Evolutionary conservation across 2,113 vertebrate species (phyloP), one percentile per base, ranked within the genome.

Genomic region (Trematocara stigmaticum): DNA sequence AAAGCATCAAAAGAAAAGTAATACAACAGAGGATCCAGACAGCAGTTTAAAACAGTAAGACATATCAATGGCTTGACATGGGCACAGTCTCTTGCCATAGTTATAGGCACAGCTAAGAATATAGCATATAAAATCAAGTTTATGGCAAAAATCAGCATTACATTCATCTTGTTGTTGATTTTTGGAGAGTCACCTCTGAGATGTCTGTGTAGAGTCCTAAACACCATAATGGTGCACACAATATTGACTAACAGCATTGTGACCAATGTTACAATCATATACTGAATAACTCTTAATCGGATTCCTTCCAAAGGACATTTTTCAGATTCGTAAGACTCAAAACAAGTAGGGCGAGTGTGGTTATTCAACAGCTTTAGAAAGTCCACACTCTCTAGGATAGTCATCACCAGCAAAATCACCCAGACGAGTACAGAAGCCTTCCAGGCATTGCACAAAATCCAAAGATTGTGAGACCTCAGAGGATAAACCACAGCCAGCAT

Each of bases 1-100:
- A 95, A 95, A 6, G 89, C 88, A 79, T 94, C 95, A 10, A 94
- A 90, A 35, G 93, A 94, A 78, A 95, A 95, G 82, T 94, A 96
- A 52, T 95, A 96, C 42, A 95, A 53, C 23, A 95, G 52, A 4
- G 94, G 92, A 53, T 96, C 93, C 64, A 95, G 35, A 42, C 94
- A 95, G 81, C 94, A 93, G 85, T 95, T 95, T 6, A 91, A 20
- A 52, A 87, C 92, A 1, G 93, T 93, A 2, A 95, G 88, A 56
- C 93, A 95, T 4, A 84, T 1, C 34, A 93, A 51, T 15, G 1
- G 2, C 1, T 9, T 7, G 59, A 64, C 59, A 11, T 64, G 10
- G 10, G 3, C 5, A 38, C 2, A 10, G 6, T 47, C 8, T 0
- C 47, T 1, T 1, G 2, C 10, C 42, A 94, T 3, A 1, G 12